Evolutionary conservation across 2,888 invertebrate genomes (phyloP), one percentile per base, ranked within the genome.

Genomic region (Machimus atricapillus): DNA sequence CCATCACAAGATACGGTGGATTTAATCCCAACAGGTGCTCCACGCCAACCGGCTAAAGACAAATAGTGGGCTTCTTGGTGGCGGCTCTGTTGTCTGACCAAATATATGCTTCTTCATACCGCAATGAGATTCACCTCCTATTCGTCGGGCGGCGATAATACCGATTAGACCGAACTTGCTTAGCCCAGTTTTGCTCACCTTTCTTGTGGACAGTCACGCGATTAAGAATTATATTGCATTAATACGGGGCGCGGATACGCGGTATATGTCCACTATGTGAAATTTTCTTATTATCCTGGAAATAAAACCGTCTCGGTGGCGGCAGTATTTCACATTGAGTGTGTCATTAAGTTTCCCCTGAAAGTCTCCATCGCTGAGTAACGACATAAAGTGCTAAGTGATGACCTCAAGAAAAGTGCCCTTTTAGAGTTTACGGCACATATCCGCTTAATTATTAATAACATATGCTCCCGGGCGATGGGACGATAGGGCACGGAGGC

Each of bases 371-470:
- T 16, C 34, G 52, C 52, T 52, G 66, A 82, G 58, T 66, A 37
- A 58, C 58, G 66, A 82, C 19, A 46, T 52, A 46, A n/a, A 46
- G 66, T 82, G 66, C 58, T 46, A 82, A 58, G 34, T 82, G 82
- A 82, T 82, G 82, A 66, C 82, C 82, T 82, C 37, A 82, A 58
- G 31, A 58, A 81, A 82, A 56, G 58, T 79, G 82, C 82, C 82
- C 82, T 82, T 82, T 82, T 66, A 82, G 82, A 82, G 58, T 82
- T 82, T 82, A 82, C 66, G 82, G 52, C 37, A 58, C 37, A 76
- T 9, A 82, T 82, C 82, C 82, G 82, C 31, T 82, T 58, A 82
- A 82, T 82, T 56, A 58, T 82, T 82, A 82, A 82, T 82, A 66
- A 58, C 66, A 58, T 56, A 31, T 79, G 27, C 66, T 66, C 66